Evolutionary conservation across 2,888 invertebrate species (phyloP).

Genomic region (Unio delphinus): DNA sequence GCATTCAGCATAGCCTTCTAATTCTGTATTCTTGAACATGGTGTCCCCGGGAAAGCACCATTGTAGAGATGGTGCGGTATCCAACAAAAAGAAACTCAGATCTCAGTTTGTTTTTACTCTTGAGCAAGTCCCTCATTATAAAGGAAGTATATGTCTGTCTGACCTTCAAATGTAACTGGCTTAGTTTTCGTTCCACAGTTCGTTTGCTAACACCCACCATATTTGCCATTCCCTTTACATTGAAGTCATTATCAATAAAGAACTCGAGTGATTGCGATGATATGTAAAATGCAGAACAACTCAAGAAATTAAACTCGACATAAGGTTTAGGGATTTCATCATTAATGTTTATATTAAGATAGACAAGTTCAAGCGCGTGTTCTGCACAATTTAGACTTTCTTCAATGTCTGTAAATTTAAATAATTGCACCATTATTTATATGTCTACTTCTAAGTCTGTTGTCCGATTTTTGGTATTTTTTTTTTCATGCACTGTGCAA

Average conservation of each 20-base stretch:
- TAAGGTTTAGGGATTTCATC: no score
- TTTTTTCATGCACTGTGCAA: slow-evolving; percentile 8
- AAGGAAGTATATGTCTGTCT: slow-evolving; percentile 6
- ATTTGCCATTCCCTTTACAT: not conserved
- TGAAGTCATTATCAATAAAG: slow-evolving; percentile 7
- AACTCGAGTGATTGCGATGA: slow-evolving; percentile 8
- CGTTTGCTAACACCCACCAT: slow-evolving; percentile 5
- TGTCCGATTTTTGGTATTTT: slow-evolving; percentile 8
- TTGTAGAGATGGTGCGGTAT: not conserved
- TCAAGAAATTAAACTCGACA: not conserved
- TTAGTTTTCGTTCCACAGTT: slow-evolving; percentile 13
- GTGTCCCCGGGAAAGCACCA: slow-evolving; percentile 10
- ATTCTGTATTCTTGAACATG: slow-evolving; percentile 10
- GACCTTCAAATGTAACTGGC: slow-evolving; percentile 5
- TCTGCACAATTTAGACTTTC: not conserved
- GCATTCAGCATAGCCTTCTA: slow-evolving; percentile 7
- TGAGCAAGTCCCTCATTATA: slow-evolving; percentile 7
- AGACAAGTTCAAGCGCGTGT: slow-evolving; percentile 5
- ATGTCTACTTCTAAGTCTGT: slow-evolving; percentile 8
- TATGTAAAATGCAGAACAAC: slow-evolving; percentile 2
- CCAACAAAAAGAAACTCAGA: slow-evolving; percentile 4
- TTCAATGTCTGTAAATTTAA: slow-evolving; percentile 1
- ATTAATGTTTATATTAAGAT: not conserved
- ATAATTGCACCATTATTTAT: slow-evolving; percentile 11
- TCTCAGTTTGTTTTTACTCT: slow-evolving; percentile 8